These are phyloP conservation scores for Chirona hameri DNA, from an alignment of 2,888 invertebrate genomes.

Conservation along the genomic window DNA sequence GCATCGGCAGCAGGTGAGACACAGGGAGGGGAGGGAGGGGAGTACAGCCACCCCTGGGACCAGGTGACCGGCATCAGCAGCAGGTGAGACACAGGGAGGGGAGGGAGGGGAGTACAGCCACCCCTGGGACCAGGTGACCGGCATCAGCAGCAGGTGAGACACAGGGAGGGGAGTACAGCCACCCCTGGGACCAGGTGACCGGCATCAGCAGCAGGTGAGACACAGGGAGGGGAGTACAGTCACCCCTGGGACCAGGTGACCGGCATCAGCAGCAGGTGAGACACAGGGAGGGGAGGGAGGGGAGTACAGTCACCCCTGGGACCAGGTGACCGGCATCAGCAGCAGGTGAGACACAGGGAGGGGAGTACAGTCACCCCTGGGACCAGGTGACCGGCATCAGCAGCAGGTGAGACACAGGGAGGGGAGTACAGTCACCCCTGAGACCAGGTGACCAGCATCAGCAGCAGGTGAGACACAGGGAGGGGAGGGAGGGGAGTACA, in stretches of 20 bases:
- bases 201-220: background rate
- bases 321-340: background rate
- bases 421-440: constrained; percentile 24
- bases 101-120: constrained; percentile 22
- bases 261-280: background rate
- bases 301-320: constrained; percentile 27
- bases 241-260: constrained; percentile 25
- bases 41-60: constrained; percentile 27
- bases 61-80: background rate
- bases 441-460: background rate
- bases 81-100: background rate
- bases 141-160: background rate
- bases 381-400: constrained; percentile 1
- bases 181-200: constrained; percentile 23
- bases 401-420: background rate
- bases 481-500: constrained; percentile 24
- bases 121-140: constrained; percentile 25
- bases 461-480: background rate
- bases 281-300: too few relatives aligned
- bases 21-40: too few relatives aligned
- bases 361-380: constrained; percentile 26
- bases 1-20: background rate
- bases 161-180: constrained; percentile 5
- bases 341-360: background rate
- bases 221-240: background rate